phyloP scores from a whole-genome alignment of 2,113 vertebrate species.

The Chauna torquata region DNA sequence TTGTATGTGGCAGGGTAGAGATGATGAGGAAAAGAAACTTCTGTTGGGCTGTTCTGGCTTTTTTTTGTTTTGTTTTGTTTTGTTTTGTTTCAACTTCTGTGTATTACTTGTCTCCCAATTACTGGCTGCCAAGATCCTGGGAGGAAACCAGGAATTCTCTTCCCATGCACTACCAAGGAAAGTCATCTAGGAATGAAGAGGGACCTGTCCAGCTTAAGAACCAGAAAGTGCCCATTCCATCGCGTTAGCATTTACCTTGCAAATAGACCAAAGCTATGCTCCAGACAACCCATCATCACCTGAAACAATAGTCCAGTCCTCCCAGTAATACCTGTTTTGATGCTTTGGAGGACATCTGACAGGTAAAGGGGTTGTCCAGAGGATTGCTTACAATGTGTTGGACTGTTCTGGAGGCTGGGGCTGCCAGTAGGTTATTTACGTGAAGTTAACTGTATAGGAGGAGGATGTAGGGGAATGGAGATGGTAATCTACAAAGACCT shows the following conservation, averaged over 20 bases:
- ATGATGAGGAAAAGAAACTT: not conserved
- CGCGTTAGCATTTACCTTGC: not conserved
- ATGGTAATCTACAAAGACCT: too few species aligned
- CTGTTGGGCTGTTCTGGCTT: not conserved
- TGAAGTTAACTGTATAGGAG: not conserved
- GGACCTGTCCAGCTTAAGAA: not conserved
- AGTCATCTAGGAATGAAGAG: not conserved
- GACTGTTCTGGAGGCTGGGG: not conserved
- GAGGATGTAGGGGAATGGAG: not conserved
- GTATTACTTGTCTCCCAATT: not conserved
- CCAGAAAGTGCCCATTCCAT: not conserved
- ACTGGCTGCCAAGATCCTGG: not conserved
- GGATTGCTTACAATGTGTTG: not conserved
- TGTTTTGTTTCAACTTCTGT: not conserved
- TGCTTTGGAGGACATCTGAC: not conserved
- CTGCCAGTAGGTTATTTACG: not conserved
- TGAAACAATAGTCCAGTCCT: not conserved
- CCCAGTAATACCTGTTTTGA: not conserved
- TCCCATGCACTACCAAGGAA: not conserved
- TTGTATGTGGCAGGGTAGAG: rapidly evolving
- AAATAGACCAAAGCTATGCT: not conserved
- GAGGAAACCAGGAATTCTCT: not conserved
- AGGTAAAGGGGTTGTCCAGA: not conserved
- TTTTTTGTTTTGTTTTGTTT: too few species aligned
- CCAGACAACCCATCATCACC: not conserved